Evolutionary conservation across 2,797 vertebrate species (phyloP), one percentile per base, ranked within the genome.

Genomic region (Enteromius afrohamiltoni): DNA sequence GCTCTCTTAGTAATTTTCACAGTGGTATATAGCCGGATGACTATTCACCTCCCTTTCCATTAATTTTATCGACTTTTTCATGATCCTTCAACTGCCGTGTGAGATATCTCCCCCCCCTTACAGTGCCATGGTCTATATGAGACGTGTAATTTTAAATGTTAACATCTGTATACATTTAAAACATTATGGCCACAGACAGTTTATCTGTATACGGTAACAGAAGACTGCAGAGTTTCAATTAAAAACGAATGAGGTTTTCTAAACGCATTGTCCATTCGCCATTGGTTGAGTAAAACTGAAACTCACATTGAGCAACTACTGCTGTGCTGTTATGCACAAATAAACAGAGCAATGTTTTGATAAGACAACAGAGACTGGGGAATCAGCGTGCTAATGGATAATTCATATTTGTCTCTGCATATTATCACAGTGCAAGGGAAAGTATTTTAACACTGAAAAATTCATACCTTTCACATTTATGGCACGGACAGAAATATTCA

Each of bases 1-100:
- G 79, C 71, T 77, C 65, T 79, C 47, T 79, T 70, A 45, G 75
- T 86, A 79, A 88, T 87, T 88, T 84, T 84, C 77, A 77, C 83
- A 69, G 65, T 70, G 23, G 73, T 62, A 49, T 78, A 64, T 74
- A 76, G 60, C 77, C 73, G 73, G 81, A 85, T 69, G 73, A 34
- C 85, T 78, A 47, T 83, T 85, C 80, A 79, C 62, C 53, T 78
- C 80, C 58, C 67, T 55, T 81, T 49, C 77, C 75, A 81, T 88
- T 86, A 85, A 70, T 76, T 86, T 83, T 75, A 86, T 88, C 45
- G 14, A 81, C 82, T 78, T 79, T 83, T 60, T 62, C 79, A 77
- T 85, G 75, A 77, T 73, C 49, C 67, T 73, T 68, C 7, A 80
- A 47, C 78, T 58, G 77, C 49, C 3, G 42, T 82, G 65, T 29